phyloP scores from a whole-genome alignment of 2,888 invertebrate species.

The Anthophora plumipes region DNA sequence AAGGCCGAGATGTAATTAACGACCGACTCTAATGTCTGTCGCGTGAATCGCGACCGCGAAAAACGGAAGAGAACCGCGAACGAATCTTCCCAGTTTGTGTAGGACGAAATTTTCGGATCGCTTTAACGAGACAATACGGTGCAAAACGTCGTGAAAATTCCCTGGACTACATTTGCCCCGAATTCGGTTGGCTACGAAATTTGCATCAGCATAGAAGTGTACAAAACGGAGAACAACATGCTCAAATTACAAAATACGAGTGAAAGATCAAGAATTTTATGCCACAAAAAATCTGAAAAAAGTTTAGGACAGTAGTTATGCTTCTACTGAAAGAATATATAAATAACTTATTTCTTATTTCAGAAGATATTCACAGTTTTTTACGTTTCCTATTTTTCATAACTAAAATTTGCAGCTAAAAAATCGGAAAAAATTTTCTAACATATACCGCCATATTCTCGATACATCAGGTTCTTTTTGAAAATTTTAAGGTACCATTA shows the following conservation, averaged over 20 bases:
- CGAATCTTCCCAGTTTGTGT: not conserved
- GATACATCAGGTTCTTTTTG: too few relatives aligned
- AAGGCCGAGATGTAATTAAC: conserved; percentile 39
- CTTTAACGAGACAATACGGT: not conserved
- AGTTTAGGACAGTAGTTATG: too few relatives aligned
- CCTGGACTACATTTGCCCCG: not conserved
- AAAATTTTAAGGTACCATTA: too few relatives aligned
- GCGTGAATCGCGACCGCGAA: conserved; percentile 3
- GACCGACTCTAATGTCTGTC: conserved; percentile 11
- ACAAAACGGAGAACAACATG: not conserved
- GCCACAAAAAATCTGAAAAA: too few relatives aligned
- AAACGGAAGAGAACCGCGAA: not conserved
- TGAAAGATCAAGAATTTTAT: not conserved
- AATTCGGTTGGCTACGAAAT: not conserved
- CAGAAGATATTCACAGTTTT: too few relatives aligned
- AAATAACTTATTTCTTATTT: too few relatives aligned
- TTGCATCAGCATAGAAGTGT: not conserved
- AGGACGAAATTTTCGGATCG: conserved; percentile 1
- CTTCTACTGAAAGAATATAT: too few relatives aligned
- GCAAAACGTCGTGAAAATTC: not conserved
- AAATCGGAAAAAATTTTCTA: too few relatives aligned
- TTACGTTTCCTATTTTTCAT: too few relatives aligned
- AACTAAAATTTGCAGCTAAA: too few relatives aligned
- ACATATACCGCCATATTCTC: too few relatives aligned
- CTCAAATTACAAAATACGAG: not conserved